Evolutionary conservation across 2,888 invertebrate genomes (phyloP), one percentile per base, ranked within the genome.

Genomic region (Ophioninae sp.): DNA sequence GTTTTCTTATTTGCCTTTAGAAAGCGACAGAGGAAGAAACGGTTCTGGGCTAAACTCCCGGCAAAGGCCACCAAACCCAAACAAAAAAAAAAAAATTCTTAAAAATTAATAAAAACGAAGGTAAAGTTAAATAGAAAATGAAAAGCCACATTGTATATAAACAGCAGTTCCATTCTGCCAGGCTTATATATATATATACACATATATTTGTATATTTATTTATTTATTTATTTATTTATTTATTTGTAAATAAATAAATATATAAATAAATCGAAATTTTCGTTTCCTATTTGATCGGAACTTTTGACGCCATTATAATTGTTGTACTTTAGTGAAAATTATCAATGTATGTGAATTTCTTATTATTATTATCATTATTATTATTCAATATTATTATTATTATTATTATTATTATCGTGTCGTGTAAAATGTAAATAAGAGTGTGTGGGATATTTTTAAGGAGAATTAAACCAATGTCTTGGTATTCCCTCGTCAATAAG

Each of bases 111-210:
- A 61, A 81, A 81, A 61, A 77, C 39, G 39, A 62, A 17, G 5
- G n/a, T 64, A 73, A 73, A 79, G 61, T 44, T 44, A 73, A 69
- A 75, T 65, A 79, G 74, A 78, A 69, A 57, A 68, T 74, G 62
- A 74, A 30, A 82, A 75, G 59, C 81, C 88, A 87, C 88, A 88
- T 88, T 89, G 87, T 90, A 89, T 79, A 89, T 84, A 87, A 68
- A 84, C 73, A 75, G 68, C 67, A 70, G 70, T 80, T 69, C 69
- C 56, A 77, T 73, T 69, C 72, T 76, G 85, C 81, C 79, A 62
- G 67, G 73, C 78, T 72, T 64, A 44, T 79, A 62, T 73, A 64
- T 80, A 65, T 83, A 82, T 73, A 70, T 21, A 74, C n/a, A 30
- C 30, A 30, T 30, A 30, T 30, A 30, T 30, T 30, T 30, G 30